A percentile compares a stretch with the other conserved stretches of the same genome.
phyloP scores from a whole-genome alignment of 2,888 invertebrate genomes.

The Ornithoptera priamus region DNA sequence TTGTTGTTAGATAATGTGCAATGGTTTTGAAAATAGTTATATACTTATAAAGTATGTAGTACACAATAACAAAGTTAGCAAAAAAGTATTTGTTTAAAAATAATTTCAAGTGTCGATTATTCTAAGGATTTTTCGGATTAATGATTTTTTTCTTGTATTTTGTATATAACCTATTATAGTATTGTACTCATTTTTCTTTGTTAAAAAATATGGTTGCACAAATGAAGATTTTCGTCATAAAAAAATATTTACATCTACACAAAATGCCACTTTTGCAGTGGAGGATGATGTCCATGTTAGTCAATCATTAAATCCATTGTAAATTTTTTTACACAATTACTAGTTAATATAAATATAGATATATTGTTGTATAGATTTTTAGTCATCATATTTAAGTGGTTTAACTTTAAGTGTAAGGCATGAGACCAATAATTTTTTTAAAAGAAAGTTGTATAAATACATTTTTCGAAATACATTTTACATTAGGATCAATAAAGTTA shows the following conservation, averaged over 20 bases:
- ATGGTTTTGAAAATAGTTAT: neutral
- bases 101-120: neutral
- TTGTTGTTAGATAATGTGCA: neutral
- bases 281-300: conserved; percentile 32
- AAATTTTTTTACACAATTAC: conserved; percentile 54
- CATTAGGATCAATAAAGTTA: conserved; percentile 79
- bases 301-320: conserved; percentile 48
- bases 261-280: conserved; percentile 21
- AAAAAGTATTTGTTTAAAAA: neutral
- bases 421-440: conserved; percentile 76
- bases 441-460: conserved; percentile 75
- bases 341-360: conserved; percentile 62
- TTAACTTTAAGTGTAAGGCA: conserved; percentile 71
- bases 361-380: conserved; percentile 69
- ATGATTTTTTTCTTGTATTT: conserved; percentile 9
- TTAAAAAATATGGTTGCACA: conserved; percentile 53
- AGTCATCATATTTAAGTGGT: conserved; percentile 60
- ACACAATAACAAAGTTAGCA: neutral
- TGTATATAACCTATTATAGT: neutral
- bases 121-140: neutral
- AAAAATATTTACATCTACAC: conserved; percentile 21
- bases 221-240: conserved; percentile 12
- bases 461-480: conserved; percentile 79
- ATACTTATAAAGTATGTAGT: neutral
- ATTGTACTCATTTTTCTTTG: conserved; percentile 34